phyloP scores from a whole-genome alignment of 2,797 vertebrate genomes.

The Aselliscus stoliczkanus region DNA sequence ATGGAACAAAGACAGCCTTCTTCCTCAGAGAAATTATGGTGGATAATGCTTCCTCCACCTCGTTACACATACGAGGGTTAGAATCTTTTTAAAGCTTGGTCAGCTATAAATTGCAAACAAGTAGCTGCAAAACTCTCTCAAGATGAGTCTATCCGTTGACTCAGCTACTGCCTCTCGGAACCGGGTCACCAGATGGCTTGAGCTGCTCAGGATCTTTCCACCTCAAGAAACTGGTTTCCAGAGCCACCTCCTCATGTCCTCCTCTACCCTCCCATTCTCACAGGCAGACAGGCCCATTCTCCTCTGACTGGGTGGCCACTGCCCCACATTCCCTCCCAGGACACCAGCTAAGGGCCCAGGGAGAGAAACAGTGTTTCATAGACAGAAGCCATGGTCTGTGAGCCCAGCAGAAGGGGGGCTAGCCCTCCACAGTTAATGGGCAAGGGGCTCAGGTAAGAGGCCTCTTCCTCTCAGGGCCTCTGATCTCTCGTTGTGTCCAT shows the following conservation, averaged over 20 bases:
- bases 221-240: neutral
- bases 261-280: neutral
- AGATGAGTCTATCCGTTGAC: conserved; percentile 2
- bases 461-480: neutral
- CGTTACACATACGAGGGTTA: conserved; percentile 54
- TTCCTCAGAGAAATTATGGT: conserved; percentile 49
- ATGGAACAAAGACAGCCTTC: conserved; percentile 65
- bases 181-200: neutral
- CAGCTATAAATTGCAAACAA: conserved; percentile 53
- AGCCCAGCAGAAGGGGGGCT: neutral
- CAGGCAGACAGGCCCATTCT: neutral
- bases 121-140: conserved; percentile 23
- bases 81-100: conserved; percentile 52
- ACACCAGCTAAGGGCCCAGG: neutral
- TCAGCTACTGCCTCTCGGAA: neutral
- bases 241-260: neutral
- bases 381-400: neutral
- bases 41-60: conserved; percentile 53
- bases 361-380: neutral
- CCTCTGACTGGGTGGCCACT: neutral
- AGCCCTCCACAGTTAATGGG: neutral
- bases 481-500: neutral
- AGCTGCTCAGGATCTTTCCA: neutral
- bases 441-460: neutral
- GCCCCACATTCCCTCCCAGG: neutral